These are phyloP conservation scores for Polydrusus pterygomalis DNA, from an alignment of 2,888 invertebrate genomes.

Conservation along the genomic window DNA sequence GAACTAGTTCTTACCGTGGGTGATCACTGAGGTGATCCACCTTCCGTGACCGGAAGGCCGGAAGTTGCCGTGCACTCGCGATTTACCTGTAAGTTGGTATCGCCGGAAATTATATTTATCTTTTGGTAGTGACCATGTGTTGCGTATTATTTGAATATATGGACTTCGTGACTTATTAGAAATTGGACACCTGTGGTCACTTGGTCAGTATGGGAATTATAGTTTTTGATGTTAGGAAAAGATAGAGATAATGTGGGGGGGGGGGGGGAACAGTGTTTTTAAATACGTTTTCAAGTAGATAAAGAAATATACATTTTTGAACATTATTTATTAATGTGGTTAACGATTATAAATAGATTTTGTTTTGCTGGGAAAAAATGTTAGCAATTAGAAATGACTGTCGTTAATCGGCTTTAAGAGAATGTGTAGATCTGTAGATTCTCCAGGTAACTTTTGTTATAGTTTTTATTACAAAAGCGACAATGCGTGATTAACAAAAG, in stretches of 20 bases:
- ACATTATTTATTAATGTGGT: neutral
- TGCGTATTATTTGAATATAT: constrained; percentile 30
- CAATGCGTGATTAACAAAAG: no score
- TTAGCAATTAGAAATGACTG: no score
- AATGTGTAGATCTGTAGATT: no score
- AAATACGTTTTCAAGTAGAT: no score
- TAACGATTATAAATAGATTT: no score
- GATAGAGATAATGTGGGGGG: neutral
- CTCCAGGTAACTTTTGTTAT: no score
- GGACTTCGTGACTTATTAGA: constrained; percentile 48
- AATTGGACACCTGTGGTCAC: constrained; percentile 44
- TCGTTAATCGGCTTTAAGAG: no score
- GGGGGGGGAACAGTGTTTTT: neutral
- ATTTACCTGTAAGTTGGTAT: constrained; percentile 58
- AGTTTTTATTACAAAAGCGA: no score
- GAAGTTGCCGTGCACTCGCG: constrained; percentile 68
- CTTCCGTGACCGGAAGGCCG: constrained; percentile 69
- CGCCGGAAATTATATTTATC: constrained; percentile 38
- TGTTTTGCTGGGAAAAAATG: no score
- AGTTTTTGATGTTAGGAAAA: constrained; percentile 2
- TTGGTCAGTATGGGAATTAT: constrained; percentile 38
- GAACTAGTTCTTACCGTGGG: constrained; percentile 60
- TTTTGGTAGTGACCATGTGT: constrained; percentile 30
- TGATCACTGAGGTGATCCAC: constrained; percentile 62
- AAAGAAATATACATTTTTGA: no score